Percentiles rank a stretch among this genome's conserved stretches.
phyloP scores from a whole-genome alignment of 2,888 invertebrate genomes.

The Melipona bicolor region DNA sequence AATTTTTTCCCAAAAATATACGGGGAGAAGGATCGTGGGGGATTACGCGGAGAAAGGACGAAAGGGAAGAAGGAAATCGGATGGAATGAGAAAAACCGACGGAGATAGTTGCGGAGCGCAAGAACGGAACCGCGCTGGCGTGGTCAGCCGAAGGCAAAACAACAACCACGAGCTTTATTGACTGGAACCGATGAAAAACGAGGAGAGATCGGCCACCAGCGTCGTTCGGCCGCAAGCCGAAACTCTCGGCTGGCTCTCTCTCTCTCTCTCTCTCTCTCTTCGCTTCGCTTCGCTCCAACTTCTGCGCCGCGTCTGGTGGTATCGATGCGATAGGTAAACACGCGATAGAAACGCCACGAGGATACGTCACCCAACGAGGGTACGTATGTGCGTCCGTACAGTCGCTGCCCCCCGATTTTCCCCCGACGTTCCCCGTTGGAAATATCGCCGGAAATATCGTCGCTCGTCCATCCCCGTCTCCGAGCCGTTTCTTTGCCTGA shows the following conservation, averaged over 20 bases:
- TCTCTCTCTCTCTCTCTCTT: slow-evolving; percentile 46
- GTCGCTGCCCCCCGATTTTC: slow-evolving; percentile 16
- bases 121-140: slow-evolving; percentile 76
- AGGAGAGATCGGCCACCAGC: slow-evolving; percentile 69
- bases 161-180: slow-evolving; percentile 79
- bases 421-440: slow-evolving; percentile 39
- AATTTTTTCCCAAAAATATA: slow-evolving; percentile 16
- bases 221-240: slow-evolving; percentile 40
- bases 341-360: slow-evolving; percentile 64
- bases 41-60: slow-evolving; percentile 3
- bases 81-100: slow-evolving; percentile 46
- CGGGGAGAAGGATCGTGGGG: background rate
- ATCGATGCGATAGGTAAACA: slow-evolving; percentile 72
- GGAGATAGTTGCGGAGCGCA: slow-evolving; percentile 67
- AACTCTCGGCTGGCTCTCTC: slow-evolving; percentile 53
- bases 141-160: slow-evolving; percentile 79
- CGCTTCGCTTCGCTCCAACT: slow-evolving; percentile 55
- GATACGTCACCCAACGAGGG: slow-evolving; percentile 43
- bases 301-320: slow-evolving; percentile 61
- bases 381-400: slow-evolving; percentile 30
- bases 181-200: slow-evolving; percentile 81
- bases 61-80: slow-evolving; percentile 21
- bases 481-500: slow-evolving; percentile 21
- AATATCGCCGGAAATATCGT: slow-evolving; percentile 51
- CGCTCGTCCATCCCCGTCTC: background rate